These are phyloP conservation scores for Micronycteris hirsuta DNA, from an alignment of 2,113 vertebrate genomes.

Conservation along the genomic window DNA sequence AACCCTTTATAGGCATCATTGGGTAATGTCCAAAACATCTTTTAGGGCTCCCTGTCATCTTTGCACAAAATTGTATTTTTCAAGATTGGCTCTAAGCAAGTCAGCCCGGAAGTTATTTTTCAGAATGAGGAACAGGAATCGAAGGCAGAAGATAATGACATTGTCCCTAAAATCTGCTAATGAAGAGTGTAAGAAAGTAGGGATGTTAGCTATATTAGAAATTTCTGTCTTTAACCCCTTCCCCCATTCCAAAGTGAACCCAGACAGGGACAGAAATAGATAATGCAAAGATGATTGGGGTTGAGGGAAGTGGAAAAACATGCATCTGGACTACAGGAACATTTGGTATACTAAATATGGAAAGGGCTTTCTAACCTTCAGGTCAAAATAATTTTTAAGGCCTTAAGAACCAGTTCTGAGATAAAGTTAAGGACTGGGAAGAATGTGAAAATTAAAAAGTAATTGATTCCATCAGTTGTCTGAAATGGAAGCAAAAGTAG, in stretches of 20 bases:
- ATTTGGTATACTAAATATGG: background rate
- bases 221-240: background rate
- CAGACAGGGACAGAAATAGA: conserved; percentile 1
- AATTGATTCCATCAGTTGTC: background rate
- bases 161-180: background rate
- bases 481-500: background rate
- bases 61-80: background rate
- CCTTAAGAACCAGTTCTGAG: background rate
- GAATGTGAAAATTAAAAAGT: background rate
- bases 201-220: background rate
- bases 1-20: background rate
- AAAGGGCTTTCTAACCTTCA: background rate
- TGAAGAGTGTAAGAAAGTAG: background rate
- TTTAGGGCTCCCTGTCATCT: background rate
- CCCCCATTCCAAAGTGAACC: background rate
- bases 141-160: background rate
- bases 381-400: background rate
- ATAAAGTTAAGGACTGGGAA: background rate
- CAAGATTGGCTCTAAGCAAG: background rate
- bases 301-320: background rate
- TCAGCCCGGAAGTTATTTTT: background rate
- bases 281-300: background rate
- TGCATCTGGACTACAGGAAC: background rate
- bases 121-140: background rate
- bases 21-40: background rate